Conservation (phyloP, 2,888 invertebrate species). For the Apamea anceps region DNA sequence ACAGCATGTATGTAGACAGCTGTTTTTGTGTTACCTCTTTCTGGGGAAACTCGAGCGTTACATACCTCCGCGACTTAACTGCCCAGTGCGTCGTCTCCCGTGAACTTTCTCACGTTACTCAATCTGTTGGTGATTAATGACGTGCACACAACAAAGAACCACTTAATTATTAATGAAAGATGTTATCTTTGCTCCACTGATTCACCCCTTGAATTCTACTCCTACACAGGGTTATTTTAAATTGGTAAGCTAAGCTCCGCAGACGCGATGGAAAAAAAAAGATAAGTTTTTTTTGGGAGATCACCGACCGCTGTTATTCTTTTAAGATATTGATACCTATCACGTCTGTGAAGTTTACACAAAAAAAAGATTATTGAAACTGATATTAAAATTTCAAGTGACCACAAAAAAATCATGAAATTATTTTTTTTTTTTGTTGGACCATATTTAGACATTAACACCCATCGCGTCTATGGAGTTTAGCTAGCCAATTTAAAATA, state of each 20-base stretch:
- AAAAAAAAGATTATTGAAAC: too few relatives aligned
- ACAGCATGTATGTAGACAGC: background rate
- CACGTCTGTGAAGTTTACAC: too few relatives aligned
- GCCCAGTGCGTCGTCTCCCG: conserved; percentile 19
- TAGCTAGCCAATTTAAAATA: too few relatives aligned
- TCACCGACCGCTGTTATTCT: too few relatives aligned
- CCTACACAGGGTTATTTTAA: background rate
- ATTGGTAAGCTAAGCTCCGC: background rate
- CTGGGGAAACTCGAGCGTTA: background rate
- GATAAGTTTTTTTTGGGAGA: too few relatives aligned
- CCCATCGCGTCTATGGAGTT: too few relatives aligned
- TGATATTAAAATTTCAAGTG: too few relatives aligned
- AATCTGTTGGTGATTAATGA: conserved; percentile 45
- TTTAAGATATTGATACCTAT: too few relatives aligned
- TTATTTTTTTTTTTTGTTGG: too few relatives aligned
- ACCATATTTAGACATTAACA: too few relatives aligned
- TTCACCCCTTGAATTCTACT: conserved; percentile 8
- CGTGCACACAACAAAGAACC: conserved; percentile 43
- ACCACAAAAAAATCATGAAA: too few relatives aligned
- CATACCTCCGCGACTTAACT: background rate
- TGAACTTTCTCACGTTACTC: conserved; percentile 31
- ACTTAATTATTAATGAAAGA: conserved; percentile 44
- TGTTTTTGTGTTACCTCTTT: background rate
- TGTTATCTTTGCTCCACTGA: conserved; percentile 31
- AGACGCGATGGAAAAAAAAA: too few relatives aligned